Base-by-base conservation (phyloP, 2,113 vertebrate genomes). In the Lepidothrix coronata region DNA sequence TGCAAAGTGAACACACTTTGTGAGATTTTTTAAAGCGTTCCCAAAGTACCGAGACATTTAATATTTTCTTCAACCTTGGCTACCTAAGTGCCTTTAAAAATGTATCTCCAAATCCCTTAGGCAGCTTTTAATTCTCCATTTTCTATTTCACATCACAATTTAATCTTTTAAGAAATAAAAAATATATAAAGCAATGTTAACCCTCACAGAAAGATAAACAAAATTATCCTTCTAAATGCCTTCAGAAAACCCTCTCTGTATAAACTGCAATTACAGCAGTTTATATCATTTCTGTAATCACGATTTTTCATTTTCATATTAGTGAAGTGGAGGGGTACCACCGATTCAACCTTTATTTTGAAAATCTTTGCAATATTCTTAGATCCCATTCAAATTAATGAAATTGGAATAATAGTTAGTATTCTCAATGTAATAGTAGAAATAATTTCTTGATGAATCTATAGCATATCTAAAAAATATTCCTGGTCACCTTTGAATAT, bases 231-330 rank as follows among this genome's bases (percentile, higher is more conserved):
- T 35, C 11, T 58, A 25, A 80, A 76, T 73, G 1, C 9, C 8
- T 73, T 66, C 18, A 61, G 35, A 62, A 94, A 66, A 35, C 8
- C 3, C 4, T 70, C 23, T 4, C 6, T 1, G 0, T 59, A 35
- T 41, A 41, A 41, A 41, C 39, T 41, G 7, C 5, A 91, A 65
- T 52, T 14, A 61, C 12, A 46, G 4, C 2, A 62, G 43, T 63
- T 77, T 39, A 15, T 33, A 51, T 31, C 28, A 19, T 73, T 74
- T 62, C 30, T 71, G 4, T 33, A 74, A 57, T 67, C 15, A 71
- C 12, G 63, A 14, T 1, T 15, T 31, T 0, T 0, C 37, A 51
- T 37, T 66, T 71, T 33, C 5, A 2, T 54, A 30, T 41, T 46
- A 59, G 4, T 8, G 33, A 89, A 70, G 12, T 25, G 25, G 22